Conservation (phyloP, 2,797 vertebrate genomes). For the Phylloscopus collybita region DNA sequence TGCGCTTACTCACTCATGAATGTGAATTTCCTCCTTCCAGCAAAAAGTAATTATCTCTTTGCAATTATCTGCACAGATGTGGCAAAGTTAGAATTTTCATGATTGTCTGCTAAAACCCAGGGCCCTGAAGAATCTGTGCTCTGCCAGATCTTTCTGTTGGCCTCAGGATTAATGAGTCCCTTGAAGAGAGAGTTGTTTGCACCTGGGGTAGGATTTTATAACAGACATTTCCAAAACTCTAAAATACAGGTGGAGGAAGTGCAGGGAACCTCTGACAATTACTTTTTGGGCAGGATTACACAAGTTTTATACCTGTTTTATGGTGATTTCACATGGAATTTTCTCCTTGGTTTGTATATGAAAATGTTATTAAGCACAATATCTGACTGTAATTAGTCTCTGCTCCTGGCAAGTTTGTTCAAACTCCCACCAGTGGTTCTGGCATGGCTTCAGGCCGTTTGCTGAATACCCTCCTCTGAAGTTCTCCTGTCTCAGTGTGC, state of each 20-base stretch:
- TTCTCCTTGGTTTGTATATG: background rate
- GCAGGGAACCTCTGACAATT: background rate
- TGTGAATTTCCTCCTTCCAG: constrained; percentile 54
- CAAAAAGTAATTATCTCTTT: constrained; percentile 66
- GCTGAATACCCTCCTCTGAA: background rate
- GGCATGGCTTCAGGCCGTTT: background rate
- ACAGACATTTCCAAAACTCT: background rate
- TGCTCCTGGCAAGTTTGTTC: background rate
- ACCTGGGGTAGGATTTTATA: background rate
- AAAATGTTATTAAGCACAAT: background rate
- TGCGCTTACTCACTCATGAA: constrained; percentile 8
- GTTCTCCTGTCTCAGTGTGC: background rate
- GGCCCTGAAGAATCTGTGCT: constrained; percentile 1
- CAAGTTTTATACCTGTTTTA: background rate
- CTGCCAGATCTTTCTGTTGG: constrained; percentile 18
- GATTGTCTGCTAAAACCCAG: constrained; percentile 43
- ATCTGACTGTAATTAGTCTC: background rate
- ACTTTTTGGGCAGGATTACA: background rate
- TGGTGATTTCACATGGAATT: background rate
- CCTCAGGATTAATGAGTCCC: constrained; percentile 15
- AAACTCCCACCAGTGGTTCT: background rate
- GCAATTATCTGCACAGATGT: constrained; percentile 63
- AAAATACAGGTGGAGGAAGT: background rate
- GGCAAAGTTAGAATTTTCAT: constrained; percentile 37
- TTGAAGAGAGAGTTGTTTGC: constrained; percentile 1